A percentile compares a stretch with the other conserved stretches of the same genome.
These are phyloP conservation scores for Bombus impatiens DNA, from an alignment of 1,140 invertebrate species.

Conservation along the genomic window DNA sequence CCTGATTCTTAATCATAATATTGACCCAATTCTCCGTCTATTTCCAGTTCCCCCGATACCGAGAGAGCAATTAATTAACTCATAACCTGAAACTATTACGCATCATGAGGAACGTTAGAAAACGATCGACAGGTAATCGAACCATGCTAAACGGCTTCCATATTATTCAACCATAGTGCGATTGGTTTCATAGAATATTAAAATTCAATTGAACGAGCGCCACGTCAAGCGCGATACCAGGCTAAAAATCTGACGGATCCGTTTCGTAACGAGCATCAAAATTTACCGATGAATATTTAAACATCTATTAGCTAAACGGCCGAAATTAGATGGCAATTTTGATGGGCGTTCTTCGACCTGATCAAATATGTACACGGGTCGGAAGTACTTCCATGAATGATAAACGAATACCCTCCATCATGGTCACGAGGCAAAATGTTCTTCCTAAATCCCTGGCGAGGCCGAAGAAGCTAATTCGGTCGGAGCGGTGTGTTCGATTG, in stretches of 20 bases:
- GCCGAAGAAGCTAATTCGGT: conserved; percentile 34
- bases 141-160: not conserved
- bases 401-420: conserved; percentile 42
- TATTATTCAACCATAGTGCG: not conserved
- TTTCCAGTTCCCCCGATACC: not conserved
- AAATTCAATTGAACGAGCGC: conserved; percentile 17
- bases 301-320: conserved; percentile 26
- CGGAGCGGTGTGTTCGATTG: conserved; percentile 25
- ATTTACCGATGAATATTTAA: conserved; percentile 27
- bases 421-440: not conserved
- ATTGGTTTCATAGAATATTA: conserved; percentile 25
- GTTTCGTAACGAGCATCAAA: not conserved
- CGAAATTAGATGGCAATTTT: conserved; percentile 48
- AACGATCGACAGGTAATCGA: not conserved
- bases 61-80: not conserved
- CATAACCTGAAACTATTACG: not conserved
- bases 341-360: conserved; percentile 21
- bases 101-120: not conserved
- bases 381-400: conserved; percentile 39
- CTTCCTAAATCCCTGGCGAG: conserved; percentile 15
- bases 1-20: not conserved
- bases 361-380: conserved; percentile 46
- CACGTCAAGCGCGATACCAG: not conserved
- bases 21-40: not conserved
- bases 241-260: not conserved